Evolutionary conservation across 2,888 invertebrate genomes (phyloP).

Genomic region (Epistrophe grossulariae): DNA sequence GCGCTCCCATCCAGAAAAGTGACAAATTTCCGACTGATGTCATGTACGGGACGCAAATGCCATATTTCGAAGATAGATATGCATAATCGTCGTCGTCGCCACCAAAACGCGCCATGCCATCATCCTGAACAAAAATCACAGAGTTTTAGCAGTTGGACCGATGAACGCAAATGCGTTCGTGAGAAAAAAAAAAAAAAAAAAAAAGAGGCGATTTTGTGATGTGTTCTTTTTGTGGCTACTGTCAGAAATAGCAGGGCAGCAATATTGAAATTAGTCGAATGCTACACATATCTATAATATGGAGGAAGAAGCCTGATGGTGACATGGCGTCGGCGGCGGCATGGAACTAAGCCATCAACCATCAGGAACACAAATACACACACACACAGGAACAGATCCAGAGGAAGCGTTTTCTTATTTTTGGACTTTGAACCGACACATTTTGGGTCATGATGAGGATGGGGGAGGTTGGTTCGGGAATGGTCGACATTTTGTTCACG

Average conservation of each 20-base stretch:
- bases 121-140: conserved; percentile 32
- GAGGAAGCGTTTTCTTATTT: conserved; percentile 72
- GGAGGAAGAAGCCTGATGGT: conserved; percentile 22
- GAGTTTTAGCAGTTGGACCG: conserved; percentile 30
- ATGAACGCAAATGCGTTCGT: conserved; percentile 61
- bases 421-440: conserved; percentile 64
- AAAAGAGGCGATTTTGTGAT: conserved; percentile 34
- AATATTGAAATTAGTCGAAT: conserved; percentile 68
- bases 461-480: conserved; percentile 22
- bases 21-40: conserved; percentile 74
- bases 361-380: conserved; percentile 40
- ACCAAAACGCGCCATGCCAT: conserved; percentile 41
- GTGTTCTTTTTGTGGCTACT: conserved; percentile 50
- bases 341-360: conserved; percentile 20
- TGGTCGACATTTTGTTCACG: conserved; percentile 66
- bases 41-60: conserved; percentile 61
- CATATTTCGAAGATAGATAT: conserved; percentile 71
- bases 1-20: conserved; percentile 67
- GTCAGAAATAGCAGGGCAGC: conserved; percentile 61
- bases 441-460: conserved; percentile 12
- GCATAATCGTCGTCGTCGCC: conserved; percentile 65
- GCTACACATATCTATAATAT: conserved; percentile 1
- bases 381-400: background rate
- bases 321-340: conserved; percentile 10
- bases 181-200: conserved; percentile 42